A percentile compares a stretch with the other conserved stretches of the same genome.
Evolutionary conservation across 1,140 invertebrate genomes (phyloP).

Genomic region (Aphidius ervi): DNA sequence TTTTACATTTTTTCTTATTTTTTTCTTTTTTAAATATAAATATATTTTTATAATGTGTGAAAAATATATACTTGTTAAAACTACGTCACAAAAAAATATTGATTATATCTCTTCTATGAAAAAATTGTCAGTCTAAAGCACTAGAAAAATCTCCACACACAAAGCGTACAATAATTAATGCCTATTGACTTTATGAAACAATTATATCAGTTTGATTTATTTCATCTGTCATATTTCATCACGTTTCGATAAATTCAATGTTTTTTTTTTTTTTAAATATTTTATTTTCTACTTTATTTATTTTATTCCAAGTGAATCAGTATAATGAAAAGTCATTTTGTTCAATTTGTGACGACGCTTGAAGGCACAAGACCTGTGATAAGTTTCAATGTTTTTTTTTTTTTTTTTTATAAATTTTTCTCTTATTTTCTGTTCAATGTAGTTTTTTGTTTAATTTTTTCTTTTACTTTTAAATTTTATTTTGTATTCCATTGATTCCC

Average conservation of each 20-base stretch:
- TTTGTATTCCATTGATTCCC: slow-evolving; percentile 37
- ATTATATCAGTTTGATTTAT: not conserved
- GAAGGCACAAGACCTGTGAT: slow-evolving; percentile 30
- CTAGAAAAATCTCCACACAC: no score
- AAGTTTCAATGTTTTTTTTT: slow-evolving; percentile 35
- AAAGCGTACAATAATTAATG: no score
- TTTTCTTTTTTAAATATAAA: no score
- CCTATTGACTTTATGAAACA: no score
- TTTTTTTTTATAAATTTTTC: not conserved
- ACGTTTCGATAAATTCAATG: not conserved
- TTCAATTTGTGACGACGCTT: slow-evolving; percentile 15
- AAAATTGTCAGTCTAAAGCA: no score
- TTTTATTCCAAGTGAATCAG: not conserved
- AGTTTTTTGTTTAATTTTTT: not conserved
- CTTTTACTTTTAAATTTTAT: slow-evolving; percentile 23
- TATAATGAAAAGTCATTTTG: not conserved
- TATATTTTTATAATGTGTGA: no score
- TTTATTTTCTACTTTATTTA: not conserved
- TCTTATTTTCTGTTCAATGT: slow-evolving; percentile 29
- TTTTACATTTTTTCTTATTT: no score
- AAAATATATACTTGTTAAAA: no score
- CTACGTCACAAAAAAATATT: no score
- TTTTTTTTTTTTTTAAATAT: slow-evolving; percentile 1
- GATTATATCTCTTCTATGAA: no score
- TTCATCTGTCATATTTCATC: not conserved